These are phyloP conservation scores for Epicauta chinensis DNA, from an alignment of 1,140 invertebrate genomes.

Conservation along the genomic window DNA sequence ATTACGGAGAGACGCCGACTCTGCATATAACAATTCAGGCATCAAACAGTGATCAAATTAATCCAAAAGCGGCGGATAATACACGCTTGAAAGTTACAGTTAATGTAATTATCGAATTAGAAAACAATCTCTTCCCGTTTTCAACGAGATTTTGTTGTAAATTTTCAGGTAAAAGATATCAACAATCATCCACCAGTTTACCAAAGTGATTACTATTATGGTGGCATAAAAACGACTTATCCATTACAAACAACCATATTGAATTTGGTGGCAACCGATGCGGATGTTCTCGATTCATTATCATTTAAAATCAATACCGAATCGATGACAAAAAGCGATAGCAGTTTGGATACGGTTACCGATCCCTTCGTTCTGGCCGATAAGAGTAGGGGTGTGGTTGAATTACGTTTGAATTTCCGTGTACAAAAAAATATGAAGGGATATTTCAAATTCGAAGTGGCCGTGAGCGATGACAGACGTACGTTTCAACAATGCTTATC, in stretches of 20 bases:
- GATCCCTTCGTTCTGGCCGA: not conserved
- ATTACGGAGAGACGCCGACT: conserved; percentile 37
- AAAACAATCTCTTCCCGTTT: too few species aligned
- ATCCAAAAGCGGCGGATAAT: not conserved
- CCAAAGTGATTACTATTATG: not conserved
- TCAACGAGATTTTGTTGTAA: too few species aligned
- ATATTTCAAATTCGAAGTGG: conserved; percentile 11
- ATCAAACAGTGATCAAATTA: conserved; percentile 32
- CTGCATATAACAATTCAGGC: conserved; percentile 43
- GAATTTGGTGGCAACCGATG: not conserved
- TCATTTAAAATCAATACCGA: not conserved
- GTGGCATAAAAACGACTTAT: not conserved
- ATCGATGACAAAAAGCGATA: not conserved
- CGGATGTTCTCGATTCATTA: not conserved
- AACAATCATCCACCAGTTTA: conserved; percentile 42
- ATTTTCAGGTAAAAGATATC: conserved; percentile 49
- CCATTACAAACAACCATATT: not conserved
- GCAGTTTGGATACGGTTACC: not conserved
- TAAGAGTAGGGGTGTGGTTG: conserved; percentile 5
- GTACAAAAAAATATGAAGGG: conserved; percentile 39
- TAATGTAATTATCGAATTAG: conserved; percentile 10
- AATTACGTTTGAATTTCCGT: conserved; percentile 39
- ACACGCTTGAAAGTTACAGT: conserved; percentile 6
- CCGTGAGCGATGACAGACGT: conserved; percentile 8
- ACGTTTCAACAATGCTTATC: not conserved